These are phyloP conservation scores for Odiellus spinosus DNA, from an alignment of 2,888 invertebrate genomes.

Conservation along the genomic window DNA sequence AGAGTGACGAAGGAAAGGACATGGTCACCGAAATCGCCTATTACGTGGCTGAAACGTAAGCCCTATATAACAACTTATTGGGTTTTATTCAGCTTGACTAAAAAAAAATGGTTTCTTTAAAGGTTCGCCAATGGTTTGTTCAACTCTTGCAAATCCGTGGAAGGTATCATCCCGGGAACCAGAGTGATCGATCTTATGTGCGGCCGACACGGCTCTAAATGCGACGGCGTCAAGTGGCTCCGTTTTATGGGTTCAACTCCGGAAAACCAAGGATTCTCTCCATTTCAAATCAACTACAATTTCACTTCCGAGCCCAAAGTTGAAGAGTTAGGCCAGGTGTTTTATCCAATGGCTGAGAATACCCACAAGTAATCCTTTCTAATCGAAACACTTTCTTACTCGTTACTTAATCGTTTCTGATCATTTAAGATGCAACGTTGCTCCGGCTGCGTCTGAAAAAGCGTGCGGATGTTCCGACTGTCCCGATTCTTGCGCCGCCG, in stretches of 20 bases:
- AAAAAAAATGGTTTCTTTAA: not conserved
- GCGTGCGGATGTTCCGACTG: too few relatives aligned
- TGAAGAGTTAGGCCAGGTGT: not conserved
- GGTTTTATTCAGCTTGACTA: not conserved
- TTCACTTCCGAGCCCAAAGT: not conserved
- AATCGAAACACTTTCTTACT: too few relatives aligned
- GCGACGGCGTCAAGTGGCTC: constrained; percentile 13
- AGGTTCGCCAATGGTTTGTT: constrained; percentile 15
- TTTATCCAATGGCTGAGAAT: not conserved
- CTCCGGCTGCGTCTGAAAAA: too few relatives aligned
- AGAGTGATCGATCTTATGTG: constrained; percentile 18
- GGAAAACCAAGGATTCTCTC: constrained; percentile 15
- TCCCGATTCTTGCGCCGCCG: too few relatives aligned
- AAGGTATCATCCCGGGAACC: constrained; percentile 14
- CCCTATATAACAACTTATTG: constrained; percentile 1
- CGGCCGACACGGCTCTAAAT: constrained; percentile 14
- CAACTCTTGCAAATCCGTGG: constrained; percentile 16
- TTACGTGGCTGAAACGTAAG: constrained; percentile 14
- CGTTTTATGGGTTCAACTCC: constrained; percentile 17
- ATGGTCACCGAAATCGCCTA: constrained; percentile 14
- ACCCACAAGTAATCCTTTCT: not conserved
- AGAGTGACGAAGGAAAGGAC: constrained; percentile 11
- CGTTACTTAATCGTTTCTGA: too few relatives aligned
- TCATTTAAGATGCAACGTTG: too few relatives aligned
- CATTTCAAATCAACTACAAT: constrained; percentile 13